phyloP scores from a whole-genome alignment of 2,113 vertebrate species.

The Cyphomyrus discorhynchus region DNA sequence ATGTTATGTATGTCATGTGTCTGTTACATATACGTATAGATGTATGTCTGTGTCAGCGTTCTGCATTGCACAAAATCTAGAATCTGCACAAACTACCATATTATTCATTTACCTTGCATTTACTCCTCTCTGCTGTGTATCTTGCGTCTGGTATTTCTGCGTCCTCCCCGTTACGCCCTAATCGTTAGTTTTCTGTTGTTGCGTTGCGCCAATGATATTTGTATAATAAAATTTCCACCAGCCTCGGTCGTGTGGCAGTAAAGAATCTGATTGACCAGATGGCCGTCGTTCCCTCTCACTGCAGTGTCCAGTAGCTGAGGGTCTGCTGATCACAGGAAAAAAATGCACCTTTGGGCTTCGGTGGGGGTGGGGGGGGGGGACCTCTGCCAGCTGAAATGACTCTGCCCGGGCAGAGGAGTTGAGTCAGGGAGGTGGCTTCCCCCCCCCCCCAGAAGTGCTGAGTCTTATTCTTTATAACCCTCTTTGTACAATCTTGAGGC shows the following conservation, averaged over 20 bases:
- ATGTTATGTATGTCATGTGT: background rate
- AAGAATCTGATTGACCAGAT: background rate
- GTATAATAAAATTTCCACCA: background rate
- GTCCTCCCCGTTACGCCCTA: background rate
- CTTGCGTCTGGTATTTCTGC: background rate
- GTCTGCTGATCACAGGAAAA: background rate
- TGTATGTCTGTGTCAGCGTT: background rate
- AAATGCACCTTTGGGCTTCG: background rate
- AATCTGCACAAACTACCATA: background rate
- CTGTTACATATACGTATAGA: background rate
- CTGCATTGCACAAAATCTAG: background rate
- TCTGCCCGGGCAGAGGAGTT: slow-evolving; percentile 24
- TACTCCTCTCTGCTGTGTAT: background rate
- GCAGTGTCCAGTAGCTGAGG: background rate
- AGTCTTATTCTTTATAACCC: slow-evolving; percentile 17
- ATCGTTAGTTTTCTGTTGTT: background rate
- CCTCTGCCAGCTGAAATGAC: background rate
- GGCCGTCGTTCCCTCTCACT: background rate
- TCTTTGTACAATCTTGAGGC: background rate
- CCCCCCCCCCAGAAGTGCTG: background rate
- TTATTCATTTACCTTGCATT: background rate
- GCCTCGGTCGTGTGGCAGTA: background rate
- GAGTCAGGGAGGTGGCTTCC: slow-evolving; percentile 39
- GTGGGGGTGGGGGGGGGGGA: background rate
- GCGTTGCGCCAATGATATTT: background rate